Conservation (phyloP, 2,113 vertebrate genomes). For the Pygoscelis antarcticus region DNA sequence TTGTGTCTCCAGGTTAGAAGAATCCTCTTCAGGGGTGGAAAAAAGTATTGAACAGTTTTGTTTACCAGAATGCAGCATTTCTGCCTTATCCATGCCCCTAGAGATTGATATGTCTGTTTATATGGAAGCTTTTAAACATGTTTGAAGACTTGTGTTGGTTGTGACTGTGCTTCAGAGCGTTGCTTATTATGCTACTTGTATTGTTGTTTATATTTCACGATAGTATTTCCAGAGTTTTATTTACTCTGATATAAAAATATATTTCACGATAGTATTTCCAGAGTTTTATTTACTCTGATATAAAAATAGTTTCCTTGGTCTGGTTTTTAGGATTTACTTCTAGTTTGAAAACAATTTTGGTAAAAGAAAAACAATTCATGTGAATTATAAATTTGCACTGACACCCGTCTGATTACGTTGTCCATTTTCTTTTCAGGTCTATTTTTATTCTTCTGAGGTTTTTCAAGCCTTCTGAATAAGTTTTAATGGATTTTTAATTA, state of each 20-base stretch:
- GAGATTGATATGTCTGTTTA: not conserved
- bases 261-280: conserved; percentile 29
- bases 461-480: conserved; percentile 23
- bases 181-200: not conserved
- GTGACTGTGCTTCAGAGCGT: not conserved
- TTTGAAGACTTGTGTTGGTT: not conserved
- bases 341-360: conserved; percentile 20
- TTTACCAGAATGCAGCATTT: not conserved
- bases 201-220: conserved; percentile 43
- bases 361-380: not conserved
- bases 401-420: conserved; percentile 13
- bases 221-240: conserved; percentile 22
- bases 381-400: not conserved
- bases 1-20: not conserved
- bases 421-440: not conserved
- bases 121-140: not conserved
- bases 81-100: not conserved
- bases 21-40: not conserved
- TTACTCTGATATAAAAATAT: conserved; percentile 52
- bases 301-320: conserved; percentile 42
- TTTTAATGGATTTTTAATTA: conserved; percentile 61
- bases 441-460: conserved; percentile 40
- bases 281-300: conserved; percentile 32
- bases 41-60: not conserved
- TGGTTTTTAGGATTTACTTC: conserved; percentile 21